phyloP scores from a whole-genome alignment of 1,140 invertebrate species.

The Solen grandis region DNA sequence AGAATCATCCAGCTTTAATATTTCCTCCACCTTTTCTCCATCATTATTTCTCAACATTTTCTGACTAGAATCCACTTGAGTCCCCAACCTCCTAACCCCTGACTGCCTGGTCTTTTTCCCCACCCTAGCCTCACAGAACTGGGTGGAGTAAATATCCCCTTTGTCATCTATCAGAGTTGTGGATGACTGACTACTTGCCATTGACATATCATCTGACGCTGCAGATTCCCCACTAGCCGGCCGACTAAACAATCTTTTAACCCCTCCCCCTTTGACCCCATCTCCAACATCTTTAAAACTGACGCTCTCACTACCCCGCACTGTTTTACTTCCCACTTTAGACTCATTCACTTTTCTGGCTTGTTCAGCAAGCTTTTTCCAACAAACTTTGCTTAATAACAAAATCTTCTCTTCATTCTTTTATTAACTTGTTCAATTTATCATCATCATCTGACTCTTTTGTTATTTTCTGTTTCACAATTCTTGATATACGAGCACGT shows the following conservation, averaged over 20 bases:
- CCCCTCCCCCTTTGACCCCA: slow-evolving; percentile 25
- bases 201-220: slow-evolving; percentile 27
- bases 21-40: slow-evolving; percentile 8
- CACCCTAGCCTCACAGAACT: slow-evolving; percentile 26
- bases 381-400: too few species aligned
- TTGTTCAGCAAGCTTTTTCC: too few species aligned
- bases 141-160: slow-evolving; percentile 46
- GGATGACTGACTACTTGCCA: slow-evolving; percentile 25
- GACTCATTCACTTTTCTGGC: too few species aligned
- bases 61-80: too few species aligned
- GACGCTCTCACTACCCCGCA: too few species aligned
- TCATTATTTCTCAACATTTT: neutral
- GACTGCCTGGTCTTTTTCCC: slow-evolving; percentile 1
- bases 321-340: too few species aligned
- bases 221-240: slow-evolving; percentile 40
- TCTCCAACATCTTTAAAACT: neutral
- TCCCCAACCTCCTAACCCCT: neutral
- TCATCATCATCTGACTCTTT: too few species aligned
- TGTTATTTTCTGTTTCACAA: too few species aligned
- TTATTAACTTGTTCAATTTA: too few species aligned
- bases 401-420: too few species aligned
- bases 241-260: slow-evolving; percentile 2
- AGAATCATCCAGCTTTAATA: slow-evolving; percentile 23
- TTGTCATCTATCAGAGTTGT: slow-evolving; percentile 23
- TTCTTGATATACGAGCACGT: too few species aligned